Conservation (phyloP, 2,888 invertebrate species). For the Brenthis hecate region DNA sequence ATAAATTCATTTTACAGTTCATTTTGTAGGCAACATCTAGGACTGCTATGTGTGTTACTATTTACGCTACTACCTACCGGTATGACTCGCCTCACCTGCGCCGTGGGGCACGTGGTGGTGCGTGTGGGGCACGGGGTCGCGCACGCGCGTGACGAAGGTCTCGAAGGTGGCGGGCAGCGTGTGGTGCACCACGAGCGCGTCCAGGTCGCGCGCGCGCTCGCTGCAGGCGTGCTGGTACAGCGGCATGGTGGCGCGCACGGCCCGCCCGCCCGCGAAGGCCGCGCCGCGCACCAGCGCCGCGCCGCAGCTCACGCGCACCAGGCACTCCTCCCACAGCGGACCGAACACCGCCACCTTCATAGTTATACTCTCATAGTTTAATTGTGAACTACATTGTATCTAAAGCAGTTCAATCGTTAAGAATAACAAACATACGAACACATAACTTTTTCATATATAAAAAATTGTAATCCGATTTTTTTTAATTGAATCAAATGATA, state of each 20-base stretch:
- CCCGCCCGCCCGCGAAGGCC: conserved; percentile 95
- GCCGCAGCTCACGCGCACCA: conserved; percentile 81
- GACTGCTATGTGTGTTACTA: no score
- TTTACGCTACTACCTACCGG: no score
- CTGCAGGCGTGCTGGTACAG: conserved; percentile 97
- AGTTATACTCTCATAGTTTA: no score
- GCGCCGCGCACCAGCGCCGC: conserved; percentile 93
- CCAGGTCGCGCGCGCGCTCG: conserved; percentile 92
- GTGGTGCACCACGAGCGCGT: conserved; percentile 92
- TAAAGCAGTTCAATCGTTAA: no score
- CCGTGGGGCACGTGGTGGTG: neutral
- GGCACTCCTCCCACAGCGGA: conserved; percentile 95
- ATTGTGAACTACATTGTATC: no score
- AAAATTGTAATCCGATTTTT: no score
- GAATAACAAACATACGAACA: no score
- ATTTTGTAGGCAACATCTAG: no score
- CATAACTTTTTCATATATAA: no score
- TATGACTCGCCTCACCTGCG: no score
- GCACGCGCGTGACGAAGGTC: conserved; percentile 82
- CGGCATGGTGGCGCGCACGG: conserved; percentile 93
- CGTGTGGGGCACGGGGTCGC: conserved; percentile 55
- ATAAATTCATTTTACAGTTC: no score
- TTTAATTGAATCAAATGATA: no score
- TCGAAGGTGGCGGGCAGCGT: conserved; percentile 95
- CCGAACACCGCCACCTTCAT: conserved; percentile 94